Evolutionary conservation across 2,888 invertebrate genomes (phyloP).

Genomic region (Clistopyga incitator): DNA sequence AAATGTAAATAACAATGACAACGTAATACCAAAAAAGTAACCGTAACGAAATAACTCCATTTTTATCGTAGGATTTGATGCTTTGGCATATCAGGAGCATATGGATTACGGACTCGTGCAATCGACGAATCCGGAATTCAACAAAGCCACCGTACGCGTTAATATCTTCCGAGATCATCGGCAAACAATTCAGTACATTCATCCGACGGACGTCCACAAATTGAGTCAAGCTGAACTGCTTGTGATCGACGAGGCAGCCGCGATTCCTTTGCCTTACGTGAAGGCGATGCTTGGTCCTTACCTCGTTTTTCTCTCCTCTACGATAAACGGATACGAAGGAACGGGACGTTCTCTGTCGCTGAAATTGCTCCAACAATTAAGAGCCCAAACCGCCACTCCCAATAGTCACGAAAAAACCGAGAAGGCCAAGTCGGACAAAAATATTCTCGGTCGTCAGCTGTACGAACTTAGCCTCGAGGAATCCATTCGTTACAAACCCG

Average conservation of each 20-base stretch:
- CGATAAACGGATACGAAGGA: conserved; percentile 99
- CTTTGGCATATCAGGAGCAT: conserved; percentile 97
- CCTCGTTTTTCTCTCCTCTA: conserved; percentile 97
- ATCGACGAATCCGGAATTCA: conserved; percentile 98
- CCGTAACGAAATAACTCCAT: neutral
- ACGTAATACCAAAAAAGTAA: no score
- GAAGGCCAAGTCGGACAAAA: conserved; percentile 83
- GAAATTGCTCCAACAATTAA: conserved; percentile 96
- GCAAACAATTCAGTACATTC: conserved; percentile 98
- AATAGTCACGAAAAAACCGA: conserved; percentile 85
- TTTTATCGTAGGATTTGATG: conserved; percentile 88
- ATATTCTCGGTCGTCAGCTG: conserved; percentile 85
- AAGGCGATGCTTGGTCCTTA: conserved; percentile 96
- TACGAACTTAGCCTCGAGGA: conserved; percentile 92
- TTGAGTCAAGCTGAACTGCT: conserved; percentile 97
- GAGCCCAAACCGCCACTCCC: conserved; percentile 87
- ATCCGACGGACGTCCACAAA: conserved; percentile 95
- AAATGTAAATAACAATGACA: no score
- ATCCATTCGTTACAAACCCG: conserved; percentile 94
- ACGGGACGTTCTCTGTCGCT: conserved; percentile 98
- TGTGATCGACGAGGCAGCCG: conserved; percentile 99
- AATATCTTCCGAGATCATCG: conserved; percentile 96
- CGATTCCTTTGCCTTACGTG: conserved; percentile 97
- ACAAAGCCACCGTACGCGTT: conserved; percentile 97
- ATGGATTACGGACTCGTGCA: conserved; percentile 97